Percentiles rank a stretch among this genome's conserved stretches.
Conservation (phyloP, 2,888 invertebrate genomes). For the Marronus borbonicus region DNA sequence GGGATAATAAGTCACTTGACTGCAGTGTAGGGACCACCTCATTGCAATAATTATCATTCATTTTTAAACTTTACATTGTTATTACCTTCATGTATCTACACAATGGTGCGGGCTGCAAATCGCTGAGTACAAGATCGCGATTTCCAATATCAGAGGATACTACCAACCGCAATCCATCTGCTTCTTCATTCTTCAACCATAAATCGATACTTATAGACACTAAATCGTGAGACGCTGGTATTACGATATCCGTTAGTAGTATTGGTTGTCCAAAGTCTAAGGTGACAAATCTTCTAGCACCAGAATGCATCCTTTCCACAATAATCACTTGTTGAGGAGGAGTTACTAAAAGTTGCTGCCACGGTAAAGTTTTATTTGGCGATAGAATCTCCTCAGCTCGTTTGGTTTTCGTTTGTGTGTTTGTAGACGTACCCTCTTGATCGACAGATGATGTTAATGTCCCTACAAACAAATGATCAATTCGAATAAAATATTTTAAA, state of each 20-base stretch:
- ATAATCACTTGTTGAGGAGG: slow-evolving; percentile 89
- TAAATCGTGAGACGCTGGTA: slow-evolving; percentile 86
- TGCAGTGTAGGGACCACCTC: too few species aligned
- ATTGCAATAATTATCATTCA: too few species aligned
- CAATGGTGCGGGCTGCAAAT: slow-evolving; percentile 91
- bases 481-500: not conserved
- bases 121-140: slow-evolving; percentile 87
- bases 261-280: slow-evolving; percentile 92
- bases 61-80: not conserved
- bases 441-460: slow-evolving; percentile 37
- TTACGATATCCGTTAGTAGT: slow-evolving; percentile 87
- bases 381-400: slow-evolving; percentile 61
- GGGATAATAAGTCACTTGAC: too few species aligned
- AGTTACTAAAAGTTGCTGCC: slow-evolving; percentile 84
- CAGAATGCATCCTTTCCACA: slow-evolving; percentile 94
- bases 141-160: slow-evolving; percentile 91
- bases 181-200: slow-evolving; percentile 90
- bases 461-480: slow-evolving; percentile 19
- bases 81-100: slow-evolving; percentile 90
- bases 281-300: slow-evolving; percentile 92
- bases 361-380: slow-evolving; percentile 72
- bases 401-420: slow-evolving; percentile 46
- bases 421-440: slow-evolving; percentile 8
- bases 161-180: slow-evolving; percentile 87
- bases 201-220: slow-evolving; percentile 91